These are phyloP conservation scores for Vulpes ferrilata DNA, from an alignment of 2,113 vertebrate species.

Conservation along the genomic window DNA sequence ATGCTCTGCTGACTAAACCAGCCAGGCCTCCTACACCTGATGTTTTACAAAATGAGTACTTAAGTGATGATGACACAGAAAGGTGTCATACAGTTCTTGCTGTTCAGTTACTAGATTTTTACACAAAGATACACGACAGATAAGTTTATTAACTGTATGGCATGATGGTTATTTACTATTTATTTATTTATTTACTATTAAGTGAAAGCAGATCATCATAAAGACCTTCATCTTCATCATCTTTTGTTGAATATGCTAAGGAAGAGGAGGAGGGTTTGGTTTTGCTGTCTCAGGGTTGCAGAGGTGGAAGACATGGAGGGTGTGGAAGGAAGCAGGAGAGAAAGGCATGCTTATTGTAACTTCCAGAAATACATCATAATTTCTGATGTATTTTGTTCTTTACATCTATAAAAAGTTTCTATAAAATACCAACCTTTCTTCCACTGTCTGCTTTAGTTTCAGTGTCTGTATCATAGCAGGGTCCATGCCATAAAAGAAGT, in stretches of 20 bases:
- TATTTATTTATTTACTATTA: background rate
- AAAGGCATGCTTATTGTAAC: background rate
- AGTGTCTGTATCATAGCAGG: background rate
- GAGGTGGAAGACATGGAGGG: background rate
- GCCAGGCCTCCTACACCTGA: background rate
- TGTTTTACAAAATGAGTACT: background rate
- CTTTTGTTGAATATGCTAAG: background rate
- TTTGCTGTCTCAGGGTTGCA: background rate
- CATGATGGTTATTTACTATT: background rate
- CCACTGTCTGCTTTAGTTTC: background rate
- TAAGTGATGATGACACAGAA: background rate
- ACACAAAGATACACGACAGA: background rate
- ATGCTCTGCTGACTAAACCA: background rate
- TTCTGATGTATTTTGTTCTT: background rate
- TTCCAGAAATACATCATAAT: background rate
- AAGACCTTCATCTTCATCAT: background rate
- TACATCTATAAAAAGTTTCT: background rate
- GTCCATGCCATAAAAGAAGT: background rate
- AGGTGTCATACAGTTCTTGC: background rate
- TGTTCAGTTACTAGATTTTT: background rate
- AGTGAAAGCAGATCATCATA: background rate
- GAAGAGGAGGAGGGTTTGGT: background rate
- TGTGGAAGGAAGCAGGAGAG: background rate
- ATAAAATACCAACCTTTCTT: background rate
- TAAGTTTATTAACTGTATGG: background rate